A percentile compares a stretch with the other conserved stretches of the same genome.
Evolutionary conservation across 2,113 vertebrate species (phyloP).

Genomic region (Podocnemis expansa): DNA sequence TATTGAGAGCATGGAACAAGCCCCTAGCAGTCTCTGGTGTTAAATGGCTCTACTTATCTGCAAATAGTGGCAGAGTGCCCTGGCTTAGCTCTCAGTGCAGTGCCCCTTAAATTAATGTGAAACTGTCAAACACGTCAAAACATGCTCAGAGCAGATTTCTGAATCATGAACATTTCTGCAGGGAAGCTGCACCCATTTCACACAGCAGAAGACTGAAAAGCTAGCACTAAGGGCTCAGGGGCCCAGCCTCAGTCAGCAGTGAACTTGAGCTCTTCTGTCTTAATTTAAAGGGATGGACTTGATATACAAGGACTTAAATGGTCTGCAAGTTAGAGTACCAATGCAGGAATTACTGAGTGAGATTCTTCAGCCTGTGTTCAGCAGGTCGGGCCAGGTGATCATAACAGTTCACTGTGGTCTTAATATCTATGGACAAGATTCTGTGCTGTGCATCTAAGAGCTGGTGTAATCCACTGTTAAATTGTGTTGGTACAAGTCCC

Average conservation of each 20-base stretch:
- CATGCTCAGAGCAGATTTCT: conserved; percentile 7
- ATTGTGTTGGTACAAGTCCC: background rate
- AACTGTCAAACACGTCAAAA: conserved; percentile 76
- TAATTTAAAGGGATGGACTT: background rate
- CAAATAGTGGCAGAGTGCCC: conserved; percentile 64
- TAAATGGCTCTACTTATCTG: conserved; percentile 77
- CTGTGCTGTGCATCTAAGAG: background rate
- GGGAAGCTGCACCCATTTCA: background rate
- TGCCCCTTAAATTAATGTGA: conserved; percentile 51
- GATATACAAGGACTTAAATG: background rate
- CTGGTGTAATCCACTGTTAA: background rate
- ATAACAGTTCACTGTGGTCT: background rate
- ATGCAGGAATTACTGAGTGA: background rate
- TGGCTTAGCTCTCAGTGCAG: conserved; percentile 54
- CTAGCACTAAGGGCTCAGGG: background rate
- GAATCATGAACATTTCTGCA: background rate
- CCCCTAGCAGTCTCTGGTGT: conserved; percentile 70
- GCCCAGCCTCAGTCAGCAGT: background rate
- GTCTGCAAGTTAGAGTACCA: background rate
- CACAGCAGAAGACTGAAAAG: background rate
- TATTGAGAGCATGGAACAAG: conserved; percentile 72
- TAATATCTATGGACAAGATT: background rate
- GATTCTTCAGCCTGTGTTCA: too few relatives aligned
- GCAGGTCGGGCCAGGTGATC: background rate
- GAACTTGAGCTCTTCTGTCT: background rate